These are phyloP conservation scores for Hermodice carunculata DNA, from an alignment of 2,888 invertebrate genomes.

Conservation along the genomic window DNA sequence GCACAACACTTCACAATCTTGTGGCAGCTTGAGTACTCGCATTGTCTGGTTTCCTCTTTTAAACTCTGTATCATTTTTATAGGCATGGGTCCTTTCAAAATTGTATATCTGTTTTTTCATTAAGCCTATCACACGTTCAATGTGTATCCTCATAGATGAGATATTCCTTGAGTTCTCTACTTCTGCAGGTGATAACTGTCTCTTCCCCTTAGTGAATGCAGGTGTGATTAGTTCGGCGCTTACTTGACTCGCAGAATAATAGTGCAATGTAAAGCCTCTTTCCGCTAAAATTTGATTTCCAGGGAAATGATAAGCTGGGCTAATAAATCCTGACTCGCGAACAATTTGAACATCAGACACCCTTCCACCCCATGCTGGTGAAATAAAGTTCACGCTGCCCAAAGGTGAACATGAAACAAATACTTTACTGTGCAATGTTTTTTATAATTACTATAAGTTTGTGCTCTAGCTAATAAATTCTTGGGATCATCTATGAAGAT, in stretches of 20 bases:
- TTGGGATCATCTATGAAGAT: slow-evolving; percentile 1
- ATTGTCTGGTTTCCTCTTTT: neutral
- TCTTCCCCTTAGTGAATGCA: slow-evolving; percentile 37
- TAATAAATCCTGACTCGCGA: slow-evolving; percentile 32
- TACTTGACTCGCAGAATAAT: slow-evolving; percentile 36
- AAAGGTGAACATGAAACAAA: neutral
- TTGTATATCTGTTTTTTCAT: slow-evolving; percentile 40
- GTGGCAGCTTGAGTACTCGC: neutral
- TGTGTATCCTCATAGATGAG: slow-evolving; percentile 35
- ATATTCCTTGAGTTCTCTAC: slow-evolving; percentile 36
- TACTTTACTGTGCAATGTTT: neutral
- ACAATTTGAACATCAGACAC: slow-evolving; percentile 30
- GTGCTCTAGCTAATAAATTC: neutral
- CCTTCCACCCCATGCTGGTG: slow-evolving; percentile 16
- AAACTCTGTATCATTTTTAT: slow-evolving; percentile 21
- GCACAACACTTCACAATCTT: neutral
- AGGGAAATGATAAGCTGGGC: slow-evolving; percentile 25
- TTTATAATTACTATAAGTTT: slow-evolving; percentile 1
- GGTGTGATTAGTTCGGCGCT: slow-evolving; percentile 36
- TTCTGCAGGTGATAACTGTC: slow-evolving; percentile 36
- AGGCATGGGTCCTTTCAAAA: slow-evolving; percentile 35
- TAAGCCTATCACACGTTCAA: slow-evolving; percentile 40
- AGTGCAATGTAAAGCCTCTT: slow-evolving; percentile 38
- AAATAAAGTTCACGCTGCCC: slow-evolving; percentile 3
- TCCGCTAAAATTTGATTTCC: slow-evolving; percentile 44